Base-by-base conservation (phyloP, 2,797 vertebrate genomes). In the Crocodylus rhombifer region DNA sequence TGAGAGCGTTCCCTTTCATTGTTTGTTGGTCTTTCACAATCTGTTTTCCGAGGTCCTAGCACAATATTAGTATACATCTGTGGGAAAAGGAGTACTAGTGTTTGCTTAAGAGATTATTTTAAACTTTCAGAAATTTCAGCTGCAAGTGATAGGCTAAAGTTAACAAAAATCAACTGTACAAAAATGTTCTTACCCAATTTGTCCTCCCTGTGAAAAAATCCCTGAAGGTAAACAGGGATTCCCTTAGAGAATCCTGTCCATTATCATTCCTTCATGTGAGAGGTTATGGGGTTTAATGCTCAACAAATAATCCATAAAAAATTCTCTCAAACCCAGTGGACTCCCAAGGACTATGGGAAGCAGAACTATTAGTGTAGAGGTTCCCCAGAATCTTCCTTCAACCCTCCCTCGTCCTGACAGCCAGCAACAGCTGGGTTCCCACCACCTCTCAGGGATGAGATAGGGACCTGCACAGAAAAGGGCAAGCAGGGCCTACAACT, bases 161-260 rank as follows among this genome's bases (percentile, higher is more conserved):
- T 87, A 86, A 64, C 55, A 89, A 80, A 78, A 3, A 91, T 36
- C 23, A 67, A 51, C 30, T 65, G 73, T 56, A 14, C 3, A 1
- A n/a, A 63, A 25, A 42, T 67, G 15, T 51, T 80, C 8, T 65
- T 79, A 76, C 18, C 36, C 63, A 1, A 3, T 79, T 71, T 83
- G 65, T 20, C 60, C 33, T 88, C 78, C 30, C 9, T 89, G 56
- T 85, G 80, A 92, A 87, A 94, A 96, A 87, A 5, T 26, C 82
- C 86, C 78, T 63, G 42, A 25, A 76, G 42, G 1, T 10, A 51
- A 51, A 51, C 42, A 51, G 83, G 56, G 74, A 89, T 82, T 94
- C 88, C 87, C 85, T 82, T 69, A 15, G 26, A 74, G 12, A 3
- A 30, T 55, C 90, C 12, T 57, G 91, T 91, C 67, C 71, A 25